These are phyloP conservation scores for Pongo abelii DNA, from an alignment of 2,113 vertebrate genomes.

Conservation along the genomic window DNA sequence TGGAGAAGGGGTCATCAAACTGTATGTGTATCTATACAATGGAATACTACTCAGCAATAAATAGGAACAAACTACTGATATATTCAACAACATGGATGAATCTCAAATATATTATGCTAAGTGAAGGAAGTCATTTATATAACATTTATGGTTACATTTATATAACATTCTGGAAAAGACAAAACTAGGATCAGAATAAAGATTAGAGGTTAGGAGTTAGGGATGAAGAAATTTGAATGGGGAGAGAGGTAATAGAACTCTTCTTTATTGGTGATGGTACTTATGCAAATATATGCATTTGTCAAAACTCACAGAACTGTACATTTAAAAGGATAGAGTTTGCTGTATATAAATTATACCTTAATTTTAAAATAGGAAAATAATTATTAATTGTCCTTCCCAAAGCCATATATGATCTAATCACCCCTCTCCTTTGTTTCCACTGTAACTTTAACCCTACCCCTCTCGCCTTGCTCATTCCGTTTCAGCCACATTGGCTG, in stretches of 20 bases:
- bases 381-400: background rate
- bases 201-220: background rate
- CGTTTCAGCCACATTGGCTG: background rate
- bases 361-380: background rate
- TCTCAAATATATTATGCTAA: background rate
- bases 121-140: constrained; percentile 24
- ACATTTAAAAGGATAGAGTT: background rate
- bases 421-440: background rate
- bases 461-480: background rate
- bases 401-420: background rate
- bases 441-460: background rate
- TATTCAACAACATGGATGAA: background rate
- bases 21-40: background rate
- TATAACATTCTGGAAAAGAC: background rate
- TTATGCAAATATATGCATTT: background rate
- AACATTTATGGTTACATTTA: background rate
- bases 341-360: background rate
- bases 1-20: background rate
- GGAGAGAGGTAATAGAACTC: background rate
- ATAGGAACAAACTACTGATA: background rate
- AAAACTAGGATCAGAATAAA: background rate
- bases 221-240: background rate
- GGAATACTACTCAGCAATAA: background rate
- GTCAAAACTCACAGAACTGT: background rate
- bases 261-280: background rate